Evolutionary conservation across 1,140 invertebrate species (phyloP).

Genomic region (Eueides isabella): DNA sequence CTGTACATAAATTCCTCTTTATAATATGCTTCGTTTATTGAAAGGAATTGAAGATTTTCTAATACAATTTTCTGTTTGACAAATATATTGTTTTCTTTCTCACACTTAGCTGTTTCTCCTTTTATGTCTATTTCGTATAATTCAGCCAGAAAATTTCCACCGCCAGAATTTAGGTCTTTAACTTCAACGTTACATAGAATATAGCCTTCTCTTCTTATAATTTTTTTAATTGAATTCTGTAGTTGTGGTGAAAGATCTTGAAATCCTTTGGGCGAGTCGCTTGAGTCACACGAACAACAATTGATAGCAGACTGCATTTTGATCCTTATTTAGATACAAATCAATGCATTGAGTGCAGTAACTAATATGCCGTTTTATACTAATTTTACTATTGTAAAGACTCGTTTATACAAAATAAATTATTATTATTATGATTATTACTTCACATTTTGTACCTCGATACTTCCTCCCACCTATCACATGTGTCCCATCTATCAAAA

Average conservation of each 20-base stretch:
- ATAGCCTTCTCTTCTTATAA: slow-evolving; percentile 28
- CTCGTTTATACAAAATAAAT: background rate
- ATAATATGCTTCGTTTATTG: slow-evolving; percentile 31
- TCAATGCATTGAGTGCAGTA: background rate
- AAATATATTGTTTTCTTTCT: slow-evolving; percentile 41
- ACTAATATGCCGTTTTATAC: background rate
- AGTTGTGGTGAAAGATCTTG: slow-evolving; percentile 1
- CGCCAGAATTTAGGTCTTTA: slow-evolving; percentile 17
- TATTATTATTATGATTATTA: too few relatives aligned
- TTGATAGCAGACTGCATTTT: slow-evolving; percentile 10
- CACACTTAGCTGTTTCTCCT: slow-evolving; percentile 22
- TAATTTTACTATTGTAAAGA: background rate
- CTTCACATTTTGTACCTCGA: too few relatives aligned
- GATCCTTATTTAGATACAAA: background rate
- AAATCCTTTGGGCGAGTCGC: background rate
- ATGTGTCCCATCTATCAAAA: too few relatives aligned
- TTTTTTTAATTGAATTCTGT: slow-evolving; percentile 16
- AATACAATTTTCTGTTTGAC: slow-evolving; percentile 29
- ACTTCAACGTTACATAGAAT: slow-evolving; percentile 12
- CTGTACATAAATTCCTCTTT: slow-evolving; percentile 46
- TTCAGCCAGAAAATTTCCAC: slow-evolving; percentile 38
- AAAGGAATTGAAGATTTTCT: slow-evolving; percentile 32
- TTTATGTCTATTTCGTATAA: slow-evolving; percentile 41
- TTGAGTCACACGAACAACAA: background rate
- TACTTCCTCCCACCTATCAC: too few relatives aligned